Evolutionary conservation across 2,797 vertebrate species (phyloP).

Genomic region (Schizopygopsis pylzovi): DNA sequence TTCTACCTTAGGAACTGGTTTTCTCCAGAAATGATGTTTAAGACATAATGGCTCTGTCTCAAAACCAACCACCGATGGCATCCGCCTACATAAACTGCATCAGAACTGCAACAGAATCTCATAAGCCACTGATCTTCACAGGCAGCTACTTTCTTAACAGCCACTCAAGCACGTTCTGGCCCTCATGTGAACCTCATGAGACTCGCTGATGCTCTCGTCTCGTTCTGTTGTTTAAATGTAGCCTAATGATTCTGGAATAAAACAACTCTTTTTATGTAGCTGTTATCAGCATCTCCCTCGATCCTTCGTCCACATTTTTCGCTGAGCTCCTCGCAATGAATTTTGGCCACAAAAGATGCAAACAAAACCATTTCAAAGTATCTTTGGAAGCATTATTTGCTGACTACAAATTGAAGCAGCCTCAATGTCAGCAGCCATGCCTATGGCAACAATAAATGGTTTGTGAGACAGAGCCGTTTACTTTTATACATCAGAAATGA

Average conservation of each 20-base stretch:
- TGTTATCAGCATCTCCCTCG: constrained; percentile 5
- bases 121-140: constrained; percentile 1
- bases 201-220: neutral
- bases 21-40: neutral
- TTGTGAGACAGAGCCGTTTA: constrained; percentile 5
- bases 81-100: neutral
- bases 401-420: neutral
- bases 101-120: neutral
- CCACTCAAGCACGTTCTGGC: neutral
- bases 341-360: neutral
- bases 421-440: neutral
- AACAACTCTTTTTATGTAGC: neutral
- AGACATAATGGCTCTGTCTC: neutral
- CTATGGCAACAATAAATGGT: neutral
- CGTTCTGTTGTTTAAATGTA: constrained; percentile 4
- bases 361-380: neutral
- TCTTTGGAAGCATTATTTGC: neutral
- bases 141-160: neutral
- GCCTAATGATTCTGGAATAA: neutral
- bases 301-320: neutral
- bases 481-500: neutral
- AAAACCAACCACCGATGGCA: neutral
- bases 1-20: neutral
- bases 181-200: constrained; percentile 8
- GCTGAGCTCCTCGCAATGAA: neutral